A percentile compares a stretch with the other conserved stretches of the same genome.
These are phyloP conservation scores for Tursiops truncatus DNA, from an alignment of 2,113 vertebrate genomes.

Conservation along the genomic window DNA sequence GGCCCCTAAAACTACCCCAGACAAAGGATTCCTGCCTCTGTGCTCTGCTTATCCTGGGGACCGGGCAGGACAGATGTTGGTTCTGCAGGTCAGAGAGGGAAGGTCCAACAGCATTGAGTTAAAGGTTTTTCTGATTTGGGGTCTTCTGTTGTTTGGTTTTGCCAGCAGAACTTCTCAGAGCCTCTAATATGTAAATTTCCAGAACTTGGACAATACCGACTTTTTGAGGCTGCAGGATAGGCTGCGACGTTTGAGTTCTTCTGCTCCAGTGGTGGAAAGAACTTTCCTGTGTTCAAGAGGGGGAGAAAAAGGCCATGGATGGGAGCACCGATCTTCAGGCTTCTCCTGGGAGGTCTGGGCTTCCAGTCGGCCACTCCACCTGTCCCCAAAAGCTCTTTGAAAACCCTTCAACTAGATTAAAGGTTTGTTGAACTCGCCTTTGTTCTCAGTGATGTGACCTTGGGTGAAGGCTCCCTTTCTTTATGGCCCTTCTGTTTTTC, in stretches of 20 bases:
- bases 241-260: not conserved
- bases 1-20: not conserved
- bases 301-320: not conserved
- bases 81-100: not conserved
- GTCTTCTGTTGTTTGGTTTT: not conserved
- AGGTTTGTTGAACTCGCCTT: constrained; percentile 70
- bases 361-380: constrained; percentile 3
- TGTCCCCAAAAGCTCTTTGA: constrained; percentile 59
- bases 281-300: not conserved
- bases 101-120: not conserved
- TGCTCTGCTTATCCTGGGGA: not conserved
- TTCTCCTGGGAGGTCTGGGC: constrained; percentile 47
- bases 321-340: not conserved
- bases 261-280: not conserved
- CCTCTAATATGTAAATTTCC: not conserved
- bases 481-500: constrained; percentile 48
- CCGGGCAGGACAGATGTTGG: not conserved
- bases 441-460: constrained; percentile 62
- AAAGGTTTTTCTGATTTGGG: not conserved
- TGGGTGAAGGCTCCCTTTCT: constrained; percentile 52
- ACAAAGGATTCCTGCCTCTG: not conserved
- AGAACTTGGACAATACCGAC: not conserved
- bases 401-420: constrained; percentile 69
- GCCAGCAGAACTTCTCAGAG: not conserved
- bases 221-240: not conserved